phyloP scores from a whole-genome alignment of 2,888 invertebrate species.

The Buathra laborator region DNA sequence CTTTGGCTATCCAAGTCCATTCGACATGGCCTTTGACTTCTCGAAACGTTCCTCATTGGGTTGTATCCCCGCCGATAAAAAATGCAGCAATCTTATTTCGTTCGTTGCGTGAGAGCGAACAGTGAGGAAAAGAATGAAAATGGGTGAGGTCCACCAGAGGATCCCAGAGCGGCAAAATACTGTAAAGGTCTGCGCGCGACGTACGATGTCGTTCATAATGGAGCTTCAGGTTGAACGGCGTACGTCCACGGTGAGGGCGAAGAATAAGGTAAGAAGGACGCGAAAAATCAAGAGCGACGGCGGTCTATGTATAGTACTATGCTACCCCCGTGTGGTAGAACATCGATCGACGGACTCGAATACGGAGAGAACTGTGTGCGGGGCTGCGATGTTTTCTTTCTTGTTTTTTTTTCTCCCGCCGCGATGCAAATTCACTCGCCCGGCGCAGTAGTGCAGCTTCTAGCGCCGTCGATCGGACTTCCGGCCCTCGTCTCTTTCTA shows the following conservation, averaged over 20 bases:
- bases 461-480: constrained; percentile 22
- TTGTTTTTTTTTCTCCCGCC: neutral
- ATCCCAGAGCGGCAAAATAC: neutral
- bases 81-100: constrained; percentile 23
- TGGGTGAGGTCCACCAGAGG: neutral
- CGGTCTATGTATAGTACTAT: too few species aligned
- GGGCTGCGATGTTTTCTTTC: neutral
- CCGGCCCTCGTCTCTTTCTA: constrained; percentile 29
- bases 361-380: constrained; percentile 7
- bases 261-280: too few species aligned
- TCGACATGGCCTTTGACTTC: constrained; percentile 6
- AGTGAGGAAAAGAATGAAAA: neutral
- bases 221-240: too few species aligned
- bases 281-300: too few species aligned
- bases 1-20: neutral
- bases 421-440: constrained; percentile 32
- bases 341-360: constrained; percentile 28
- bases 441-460: neutral
- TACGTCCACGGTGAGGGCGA: too few species aligned
- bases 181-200: too few species aligned
- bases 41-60: neutral
- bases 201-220: too few species aligned
- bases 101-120: neutral
- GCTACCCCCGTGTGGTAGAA: neutral
- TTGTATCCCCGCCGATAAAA: constrained; percentile 4